Base-by-base conservation (phyloP, 1,140 invertebrate species). In the Euglossa dilemma region DNA sequence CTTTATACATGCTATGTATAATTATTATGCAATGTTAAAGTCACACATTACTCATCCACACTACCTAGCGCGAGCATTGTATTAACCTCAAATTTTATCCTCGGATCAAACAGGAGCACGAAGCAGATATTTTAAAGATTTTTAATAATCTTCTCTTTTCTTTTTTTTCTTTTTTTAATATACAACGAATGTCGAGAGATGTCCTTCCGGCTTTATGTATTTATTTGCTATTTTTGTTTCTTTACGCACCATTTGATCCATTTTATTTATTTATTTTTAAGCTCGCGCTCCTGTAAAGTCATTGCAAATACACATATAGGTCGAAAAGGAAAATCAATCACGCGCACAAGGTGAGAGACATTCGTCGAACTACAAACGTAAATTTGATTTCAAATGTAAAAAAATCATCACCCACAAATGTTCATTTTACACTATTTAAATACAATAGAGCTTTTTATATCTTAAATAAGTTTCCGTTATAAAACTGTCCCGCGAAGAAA, bases 381-480 rank as follows among this genome's bases (percentile, higher is more conserved):
- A 93, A 93, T 92, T 93, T 93, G 91, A 93, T 93, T 93, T 93
- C 86, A 92, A 93, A 91, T 91, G 87, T 92, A 94, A 93, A 91
- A 92, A 92, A 91, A 92, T 90, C 89, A 92, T 93, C 93, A 92
- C 91, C 91, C 93, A 93, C 91, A 92, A 91, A 92, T 93, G 92
- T 94, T 89, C 93, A 94, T 94, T 94, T 94, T 94, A 94, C 94
- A 94, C 93, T 94, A 94, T 94, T 94, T 94, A 94, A 94, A 94
- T 94, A 94, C 92, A 94, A 94, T 94, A 93, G 90, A 93, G 88
- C 91, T 94, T 94, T 93, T 91, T 93, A 91, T 90, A 92, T 94
- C 92, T 94, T 94, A 94, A 94, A 94, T 94, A 94, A 94, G 93
- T 94, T 93, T 93, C 90, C 86, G 75, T 91, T 94, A 93, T 91